phyloP scores from a whole-genome alignment of 1,140 invertebrate genomes.

The Prorops nasuta region DNA sequence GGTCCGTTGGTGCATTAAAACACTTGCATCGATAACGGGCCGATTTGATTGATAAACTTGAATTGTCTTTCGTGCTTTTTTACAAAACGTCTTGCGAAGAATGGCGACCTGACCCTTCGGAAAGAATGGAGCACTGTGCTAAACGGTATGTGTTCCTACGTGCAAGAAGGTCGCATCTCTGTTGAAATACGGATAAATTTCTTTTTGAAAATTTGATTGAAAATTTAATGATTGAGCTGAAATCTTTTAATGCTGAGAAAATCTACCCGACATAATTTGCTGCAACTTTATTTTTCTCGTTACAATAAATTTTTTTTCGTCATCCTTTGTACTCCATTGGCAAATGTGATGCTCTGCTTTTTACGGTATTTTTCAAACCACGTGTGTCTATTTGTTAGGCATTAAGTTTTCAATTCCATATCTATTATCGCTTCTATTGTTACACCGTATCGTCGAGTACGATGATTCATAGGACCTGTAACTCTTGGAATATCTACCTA shows the following conservation, averaged over 20 bases:
- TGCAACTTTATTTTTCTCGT: not conserved
- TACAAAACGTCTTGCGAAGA: constrained; percentile 24
- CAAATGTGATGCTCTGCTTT: not conserved
- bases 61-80: constrained; percentile 9
- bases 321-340: constrained; percentile 11
- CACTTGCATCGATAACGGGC: constrained; percentile 9
- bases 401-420: not conserved
- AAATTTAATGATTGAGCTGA: too few species aligned
- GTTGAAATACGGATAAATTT: constrained; percentile 5
- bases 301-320: constrained; percentile 10
- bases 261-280: not conserved
- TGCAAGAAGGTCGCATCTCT: constrained; percentile 4
- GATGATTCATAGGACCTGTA: not conserved
- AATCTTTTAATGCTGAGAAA: not conserved
- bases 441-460: not conserved
- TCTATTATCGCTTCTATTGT: not conserved
- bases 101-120: constrained; percentile 48
- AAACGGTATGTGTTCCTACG: constrained; percentile 34
- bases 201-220: too few species aligned
- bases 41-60: constrained; percentile 9
- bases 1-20: constrained; percentile 10
- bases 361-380: constrained; percentile 1
- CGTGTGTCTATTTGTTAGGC: constrained; percentile 4
- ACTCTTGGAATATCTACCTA: not conserved
- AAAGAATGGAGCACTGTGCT: constrained; percentile 46